A percentile compares a stretch with the other conserved stretches of the same genome.
These are phyloP conservation scores for Athalia cordata DNA, from an alignment of 2,888 invertebrate species.

Conservation along the genomic window DNA sequence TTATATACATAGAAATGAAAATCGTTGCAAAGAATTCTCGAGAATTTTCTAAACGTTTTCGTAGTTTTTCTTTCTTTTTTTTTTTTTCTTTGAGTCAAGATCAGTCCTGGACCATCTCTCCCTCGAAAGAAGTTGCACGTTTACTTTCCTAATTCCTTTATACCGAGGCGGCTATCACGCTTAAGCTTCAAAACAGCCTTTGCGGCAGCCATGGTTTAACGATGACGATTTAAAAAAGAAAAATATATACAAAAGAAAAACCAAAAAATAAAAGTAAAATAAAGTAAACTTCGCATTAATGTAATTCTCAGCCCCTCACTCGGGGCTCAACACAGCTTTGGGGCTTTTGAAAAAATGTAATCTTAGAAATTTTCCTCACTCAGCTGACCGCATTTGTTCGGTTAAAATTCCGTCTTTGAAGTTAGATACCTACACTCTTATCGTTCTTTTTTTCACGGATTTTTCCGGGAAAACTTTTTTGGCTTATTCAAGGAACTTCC, in stretches of 20 bases:
- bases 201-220: conserved; percentile 11
- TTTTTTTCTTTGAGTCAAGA: background rate
- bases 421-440: too few species aligned
- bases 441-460: too few species aligned
- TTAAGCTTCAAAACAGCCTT: conserved; percentile 22
- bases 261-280: background rate
- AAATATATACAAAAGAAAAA: background rate
- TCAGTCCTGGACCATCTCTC: background rate
- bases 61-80: background rate
- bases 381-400: too few species aligned
- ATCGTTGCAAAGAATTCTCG: background rate
- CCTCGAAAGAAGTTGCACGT: conserved; percentile 5
- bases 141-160: conserved; percentile 8
- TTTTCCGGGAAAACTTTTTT: too few species aligned
- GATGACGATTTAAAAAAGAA: background rate
- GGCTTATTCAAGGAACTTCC: too few species aligned
- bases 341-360: too few species aligned
- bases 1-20: background rate
- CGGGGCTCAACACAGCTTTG: background rate
- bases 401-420: too few species aligned
- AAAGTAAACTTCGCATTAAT: conserved; percentile 20
- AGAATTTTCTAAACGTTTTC: background rate
- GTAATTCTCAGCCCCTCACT: conserved; percentile 19
- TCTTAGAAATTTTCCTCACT: too few species aligned
- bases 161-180: background rate